Conservation (phyloP, 2,888 invertebrate genomes). For the Cantharis rustica region DNA sequence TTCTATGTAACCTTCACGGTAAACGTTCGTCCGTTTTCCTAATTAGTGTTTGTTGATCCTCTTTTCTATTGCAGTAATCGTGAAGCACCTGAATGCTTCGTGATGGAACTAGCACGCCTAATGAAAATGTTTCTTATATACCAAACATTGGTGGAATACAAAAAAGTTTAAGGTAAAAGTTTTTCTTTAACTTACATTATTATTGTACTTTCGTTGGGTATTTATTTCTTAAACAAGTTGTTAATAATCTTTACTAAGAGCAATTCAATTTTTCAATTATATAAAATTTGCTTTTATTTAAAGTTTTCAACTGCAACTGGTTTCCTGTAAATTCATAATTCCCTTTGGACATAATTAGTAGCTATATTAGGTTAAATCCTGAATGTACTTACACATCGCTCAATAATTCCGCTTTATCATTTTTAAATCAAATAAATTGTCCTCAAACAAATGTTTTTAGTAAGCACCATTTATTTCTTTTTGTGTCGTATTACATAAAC, state of each 20-base stretch:
- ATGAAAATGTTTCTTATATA: conserved; percentile 31
- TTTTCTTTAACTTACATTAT: conserved; percentile 12
- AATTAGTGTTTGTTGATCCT: conserved; percentile 33
- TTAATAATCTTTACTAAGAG: background rate
- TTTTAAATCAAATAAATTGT: background rate
- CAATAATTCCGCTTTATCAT: background rate
- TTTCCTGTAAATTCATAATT: background rate
- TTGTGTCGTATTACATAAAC: background rate
- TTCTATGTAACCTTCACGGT: conserved; percentile 32
- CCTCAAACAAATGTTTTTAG: background rate
- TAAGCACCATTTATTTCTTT: background rate
- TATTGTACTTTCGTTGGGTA: background rate
- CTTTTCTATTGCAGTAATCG: conserved; percentile 30
- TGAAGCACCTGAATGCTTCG: conserved; percentile 25
- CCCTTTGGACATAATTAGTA: background rate
- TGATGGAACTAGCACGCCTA: conserved; percentile 27
- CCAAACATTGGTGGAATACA: conserved; percentile 27
- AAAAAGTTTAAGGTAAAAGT: conserved; percentile 25
- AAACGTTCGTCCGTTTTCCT: conserved; percentile 32
- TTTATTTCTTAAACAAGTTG: background rate
- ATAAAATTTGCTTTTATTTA: background rate
- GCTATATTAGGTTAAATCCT: background rate
- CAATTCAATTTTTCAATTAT: background rate
- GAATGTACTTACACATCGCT: background rate
- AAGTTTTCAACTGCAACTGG: background rate